These are phyloP conservation scores for Catharus bicknelli DNA, from an alignment of 2,113 vertebrate genomes.

Conservation along the genomic window DNA sequence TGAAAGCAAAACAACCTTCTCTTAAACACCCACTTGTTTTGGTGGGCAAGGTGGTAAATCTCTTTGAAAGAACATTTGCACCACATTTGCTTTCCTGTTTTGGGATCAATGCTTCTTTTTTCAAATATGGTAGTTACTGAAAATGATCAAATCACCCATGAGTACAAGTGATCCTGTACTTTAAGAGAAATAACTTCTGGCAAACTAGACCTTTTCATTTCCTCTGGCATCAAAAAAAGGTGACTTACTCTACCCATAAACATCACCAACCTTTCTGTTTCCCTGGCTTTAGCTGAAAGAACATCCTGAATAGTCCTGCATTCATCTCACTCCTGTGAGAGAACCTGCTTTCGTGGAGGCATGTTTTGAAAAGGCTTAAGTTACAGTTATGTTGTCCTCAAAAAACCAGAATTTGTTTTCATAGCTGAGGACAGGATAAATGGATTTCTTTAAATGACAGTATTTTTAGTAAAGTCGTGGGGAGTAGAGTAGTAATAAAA, in stretches of 20 bases:
- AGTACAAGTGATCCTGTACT: neutral
- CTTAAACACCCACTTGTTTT: neutral
- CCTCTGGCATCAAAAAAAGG: neutral
- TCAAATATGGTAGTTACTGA: neutral
- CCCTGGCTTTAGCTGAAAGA: neutral
- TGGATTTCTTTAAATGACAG: conserved; percentile 34
- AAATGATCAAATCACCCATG: neutral
- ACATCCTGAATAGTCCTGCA: neutral
- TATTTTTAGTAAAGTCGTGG: conserved; percentile 43
- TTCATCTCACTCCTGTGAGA: neutral
- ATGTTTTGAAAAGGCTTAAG: conserved; percentile 52
- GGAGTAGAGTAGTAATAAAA: conserved; percentile 39
- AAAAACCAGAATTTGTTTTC: conserved; percentile 29
- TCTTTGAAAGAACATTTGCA: neutral
- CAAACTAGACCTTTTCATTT: neutral
- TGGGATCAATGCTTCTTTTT: neutral
- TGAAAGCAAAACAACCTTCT: neutral
- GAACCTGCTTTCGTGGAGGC: conserved; percentile 14
- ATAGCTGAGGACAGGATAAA: conserved; percentile 46
- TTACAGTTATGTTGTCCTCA: conserved; percentile 32
- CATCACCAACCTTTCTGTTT: neutral
- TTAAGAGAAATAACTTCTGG: neutral
- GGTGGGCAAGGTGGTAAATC: neutral
- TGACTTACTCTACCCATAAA: neutral
- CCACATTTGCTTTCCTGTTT: neutral